phyloP scores from a whole-genome alignment of 2,113 vertebrate species.

The Oenanthe oenanthe region DNA sequence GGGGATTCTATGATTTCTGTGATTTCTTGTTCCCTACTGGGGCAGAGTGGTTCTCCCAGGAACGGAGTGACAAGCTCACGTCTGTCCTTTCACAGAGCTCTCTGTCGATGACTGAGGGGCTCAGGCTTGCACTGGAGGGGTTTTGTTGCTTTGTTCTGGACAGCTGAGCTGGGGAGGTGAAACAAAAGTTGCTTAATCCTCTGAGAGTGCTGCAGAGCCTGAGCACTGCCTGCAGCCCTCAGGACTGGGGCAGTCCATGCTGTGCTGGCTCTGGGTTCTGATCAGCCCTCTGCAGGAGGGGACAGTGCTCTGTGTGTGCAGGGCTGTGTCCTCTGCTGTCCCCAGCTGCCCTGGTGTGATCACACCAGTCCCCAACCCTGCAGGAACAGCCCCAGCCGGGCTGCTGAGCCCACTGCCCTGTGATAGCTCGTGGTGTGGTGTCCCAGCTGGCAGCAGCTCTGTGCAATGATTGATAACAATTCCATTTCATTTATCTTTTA shows the following conservation, averaged over 20 bases:
- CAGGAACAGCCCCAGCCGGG: not conserved
- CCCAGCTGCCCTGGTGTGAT: not conserved
- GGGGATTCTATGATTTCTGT: not conserved
- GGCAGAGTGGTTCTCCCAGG: not conserved
- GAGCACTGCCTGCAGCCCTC: not conserved
- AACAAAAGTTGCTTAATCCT: conserved; percentile 59
- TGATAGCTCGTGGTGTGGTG: rapidly evolving
- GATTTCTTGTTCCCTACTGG: not conserved
- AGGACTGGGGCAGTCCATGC: not conserved
- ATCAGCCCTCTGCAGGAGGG: not conserved
- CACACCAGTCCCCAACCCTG: rapidly evolving
- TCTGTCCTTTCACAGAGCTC: not conserved
- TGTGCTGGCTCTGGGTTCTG: not conserved
- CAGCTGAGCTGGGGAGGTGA: conserved; percentile 28
- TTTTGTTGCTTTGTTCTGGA: conserved; percentile 40
- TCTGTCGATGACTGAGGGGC: not conserved
- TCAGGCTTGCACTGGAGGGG: not conserved
- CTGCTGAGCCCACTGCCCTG: rapidly evolving
- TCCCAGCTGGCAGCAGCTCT: not conserved
- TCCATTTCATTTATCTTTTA: not conserved
- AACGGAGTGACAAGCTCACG: rapidly evolving
- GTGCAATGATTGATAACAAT: not conserved
- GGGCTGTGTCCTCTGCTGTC: not conserved
- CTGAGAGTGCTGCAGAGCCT: not conserved
- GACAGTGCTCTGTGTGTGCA: not conserved